phyloP scores from a whole-genome alignment of 2,113 vertebrate species.

The Monarcha castaneiventris region DNA sequence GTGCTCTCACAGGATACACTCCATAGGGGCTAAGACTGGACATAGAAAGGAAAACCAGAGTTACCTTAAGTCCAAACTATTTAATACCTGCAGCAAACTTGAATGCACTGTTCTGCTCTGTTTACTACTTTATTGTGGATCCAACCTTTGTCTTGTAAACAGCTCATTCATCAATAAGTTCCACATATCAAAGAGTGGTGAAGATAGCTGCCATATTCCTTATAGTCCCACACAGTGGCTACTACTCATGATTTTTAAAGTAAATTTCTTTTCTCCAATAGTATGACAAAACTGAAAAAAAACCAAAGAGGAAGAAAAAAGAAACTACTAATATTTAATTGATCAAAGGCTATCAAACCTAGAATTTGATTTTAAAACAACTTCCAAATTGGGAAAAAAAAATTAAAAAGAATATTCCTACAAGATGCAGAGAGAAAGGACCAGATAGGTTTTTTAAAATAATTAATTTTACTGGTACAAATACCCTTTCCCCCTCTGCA shows the following conservation, averaged over 20 bases:
- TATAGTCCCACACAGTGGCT: neutral
- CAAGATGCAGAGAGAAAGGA: neutral
- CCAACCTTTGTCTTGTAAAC: neutral
- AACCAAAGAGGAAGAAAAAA: neutral
- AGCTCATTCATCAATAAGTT: neutral
- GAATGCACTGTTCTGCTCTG: neutral
- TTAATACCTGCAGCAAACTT: neutral
- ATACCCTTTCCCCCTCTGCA: neutral
- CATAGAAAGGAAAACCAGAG: neutral
- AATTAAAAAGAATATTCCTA: neutral
- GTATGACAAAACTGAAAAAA: neutral
- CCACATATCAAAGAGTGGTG: neutral
- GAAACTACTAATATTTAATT: neutral
- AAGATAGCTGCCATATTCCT: neutral
- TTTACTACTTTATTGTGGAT: neutral
- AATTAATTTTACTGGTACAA: neutral
- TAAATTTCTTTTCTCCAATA: neutral
- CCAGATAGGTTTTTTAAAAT: neutral
- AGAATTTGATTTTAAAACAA: neutral
- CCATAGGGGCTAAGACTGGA: neutral
- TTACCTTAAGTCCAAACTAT: neutral
- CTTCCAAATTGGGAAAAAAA: neutral
- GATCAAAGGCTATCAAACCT: neutral
- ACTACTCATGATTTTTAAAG: neutral
- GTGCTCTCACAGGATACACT: neutral